These are phyloP conservation scores for Erythrolamprus reginae DNA, from an alignment of 2,113 vertebrate genomes.

Conservation along the genomic window DNA sequence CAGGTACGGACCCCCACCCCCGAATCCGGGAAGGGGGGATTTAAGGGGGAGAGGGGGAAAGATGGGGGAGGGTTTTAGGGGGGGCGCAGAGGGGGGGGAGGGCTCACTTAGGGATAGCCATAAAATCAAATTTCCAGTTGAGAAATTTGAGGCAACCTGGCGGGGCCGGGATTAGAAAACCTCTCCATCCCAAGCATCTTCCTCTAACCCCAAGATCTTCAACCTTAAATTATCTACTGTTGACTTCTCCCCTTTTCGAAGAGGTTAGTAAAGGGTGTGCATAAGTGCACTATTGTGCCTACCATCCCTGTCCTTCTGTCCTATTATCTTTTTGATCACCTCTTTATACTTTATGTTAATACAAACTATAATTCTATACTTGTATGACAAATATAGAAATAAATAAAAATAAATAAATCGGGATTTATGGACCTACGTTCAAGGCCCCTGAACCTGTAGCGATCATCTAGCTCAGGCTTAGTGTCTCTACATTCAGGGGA, in stretches of 20 bases:
- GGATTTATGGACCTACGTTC: not conserved
- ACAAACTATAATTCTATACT: too few species aligned
- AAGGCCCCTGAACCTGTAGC: not conserved
- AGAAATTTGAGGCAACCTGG: not conserved
- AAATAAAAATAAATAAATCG: too few species aligned
- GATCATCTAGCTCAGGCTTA: not conserved
- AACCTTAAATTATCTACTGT: too few species aligned
- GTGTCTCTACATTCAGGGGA: not conserved
- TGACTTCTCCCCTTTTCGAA: too few species aligned
- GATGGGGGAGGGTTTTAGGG: not conserved
- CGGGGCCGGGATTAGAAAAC: not conserved
- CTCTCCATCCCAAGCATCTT: not conserved
- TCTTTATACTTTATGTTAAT: too few species aligned
- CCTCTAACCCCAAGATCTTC: too few species aligned
- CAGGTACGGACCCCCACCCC: slow-evolving; percentile 63
- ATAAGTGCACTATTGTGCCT: too few species aligned
- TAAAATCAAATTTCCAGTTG: not conserved
- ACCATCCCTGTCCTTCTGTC: too few species aligned
- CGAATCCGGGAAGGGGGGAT: not conserved
- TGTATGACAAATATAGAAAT: too few species aligned
- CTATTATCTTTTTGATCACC: too few species aligned
- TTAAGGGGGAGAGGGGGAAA: not conserved
- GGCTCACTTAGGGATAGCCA: not conserved
- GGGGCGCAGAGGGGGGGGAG: not conserved
- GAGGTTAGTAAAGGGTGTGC: too few species aligned